phyloP scores from a whole-genome alignment of 1,140 invertebrate species.

The Bathynomus jamesi region DNA sequence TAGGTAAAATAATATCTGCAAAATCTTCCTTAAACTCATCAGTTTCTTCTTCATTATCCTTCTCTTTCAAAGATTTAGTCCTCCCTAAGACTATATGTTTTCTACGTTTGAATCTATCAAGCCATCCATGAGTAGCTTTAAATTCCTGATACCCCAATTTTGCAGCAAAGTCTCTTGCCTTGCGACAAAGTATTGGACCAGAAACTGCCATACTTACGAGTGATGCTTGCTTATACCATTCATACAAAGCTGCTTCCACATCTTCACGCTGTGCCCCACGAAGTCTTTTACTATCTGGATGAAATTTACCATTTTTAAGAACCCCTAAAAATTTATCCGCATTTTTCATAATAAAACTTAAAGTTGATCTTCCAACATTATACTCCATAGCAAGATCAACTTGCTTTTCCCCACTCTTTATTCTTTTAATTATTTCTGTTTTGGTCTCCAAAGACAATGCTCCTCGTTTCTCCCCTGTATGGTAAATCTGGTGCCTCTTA shows the following conservation, averaged over 20 bases:
- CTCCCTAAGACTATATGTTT: conserved; percentile 37
- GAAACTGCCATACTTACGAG: background rate
- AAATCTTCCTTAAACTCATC: conserved; percentile 29
- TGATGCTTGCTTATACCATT: conserved; percentile 34
- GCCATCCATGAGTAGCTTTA: conserved; percentile 37
- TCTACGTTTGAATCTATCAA: conserved; percentile 36
- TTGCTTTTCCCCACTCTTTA: conserved; percentile 28
- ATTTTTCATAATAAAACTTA: conserved; percentile 34
- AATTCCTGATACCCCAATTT: conserved; percentile 34
- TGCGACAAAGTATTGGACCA: conserved; percentile 16
- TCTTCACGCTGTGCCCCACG: conserved; percentile 32
- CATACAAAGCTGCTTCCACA: conserved; percentile 36
- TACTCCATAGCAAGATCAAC: conserved; percentile 35
- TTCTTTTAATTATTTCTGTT: conserved; percentile 31
- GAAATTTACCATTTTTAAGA: conserved; percentile 31
- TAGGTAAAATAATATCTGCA: conserved; percentile 24
- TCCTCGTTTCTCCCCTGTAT: conserved; percentile 34
- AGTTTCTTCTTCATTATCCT: conserved; percentile 20
- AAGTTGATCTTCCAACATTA: conserved; percentile 33
- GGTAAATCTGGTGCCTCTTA: conserved; percentile 28
- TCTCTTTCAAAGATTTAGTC: conserved; percentile 6
- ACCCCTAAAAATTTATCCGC: conserved; percentile 31
- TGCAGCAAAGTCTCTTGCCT: conserved; percentile 35
- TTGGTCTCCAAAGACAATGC: conserved; percentile 31
- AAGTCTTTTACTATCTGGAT: conserved; percentile 31